These are phyloP conservation scores for Eledona agricola DNA, from an alignment of 2,888 invertebrate species.

Conservation along the genomic window DNA sequence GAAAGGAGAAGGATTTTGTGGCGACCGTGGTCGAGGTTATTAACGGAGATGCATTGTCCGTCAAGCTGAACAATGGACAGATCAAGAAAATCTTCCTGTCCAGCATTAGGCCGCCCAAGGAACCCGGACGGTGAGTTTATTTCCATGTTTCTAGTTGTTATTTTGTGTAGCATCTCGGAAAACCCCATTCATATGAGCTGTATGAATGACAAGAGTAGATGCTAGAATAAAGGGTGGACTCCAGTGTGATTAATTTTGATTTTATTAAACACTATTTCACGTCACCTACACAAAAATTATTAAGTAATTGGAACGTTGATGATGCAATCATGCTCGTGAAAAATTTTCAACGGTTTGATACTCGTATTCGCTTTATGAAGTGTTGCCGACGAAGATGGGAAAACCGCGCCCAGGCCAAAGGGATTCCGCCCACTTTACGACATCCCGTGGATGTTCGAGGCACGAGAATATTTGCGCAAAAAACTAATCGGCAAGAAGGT, in stretches of 20 bases:
- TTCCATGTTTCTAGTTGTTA: slow-evolving; percentile 1
- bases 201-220: too few species aligned
- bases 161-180: too few species aligned
- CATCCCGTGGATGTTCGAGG: slow-evolving; percentile 98
- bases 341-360: too few species aligned
- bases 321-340: too few species aligned
- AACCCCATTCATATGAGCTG: too few species aligned
- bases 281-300: too few species aligned
- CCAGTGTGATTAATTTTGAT: too few species aligned
- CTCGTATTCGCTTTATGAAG: slow-evolving; percentile 42
- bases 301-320: too few species aligned
- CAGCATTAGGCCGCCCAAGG: slow-evolving; percentile 90
- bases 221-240: too few species aligned
- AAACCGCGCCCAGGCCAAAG: slow-evolving; percentile 74
- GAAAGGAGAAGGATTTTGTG: slow-evolving; percentile 82
- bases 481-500: slow-evolving; percentile 96
- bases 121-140: slow-evolving; percentile 61
- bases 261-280: too few species aligned
- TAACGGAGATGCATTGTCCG: slow-evolving; percentile 91
- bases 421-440: slow-evolving; percentile 93
- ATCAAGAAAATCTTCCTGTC: slow-evolving; percentile 94
- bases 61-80: slow-evolving; percentile 81
- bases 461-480: slow-evolving; percentile 94
- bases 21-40: slow-evolving; percentile 90
- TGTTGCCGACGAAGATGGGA: slow-evolving; percentile 72